Evolutionary conservation across 2,888 invertebrate species (phyloP), one percentile per base, ranked within the genome.

Genomic region (Ferdinandea cuprea): DNA sequence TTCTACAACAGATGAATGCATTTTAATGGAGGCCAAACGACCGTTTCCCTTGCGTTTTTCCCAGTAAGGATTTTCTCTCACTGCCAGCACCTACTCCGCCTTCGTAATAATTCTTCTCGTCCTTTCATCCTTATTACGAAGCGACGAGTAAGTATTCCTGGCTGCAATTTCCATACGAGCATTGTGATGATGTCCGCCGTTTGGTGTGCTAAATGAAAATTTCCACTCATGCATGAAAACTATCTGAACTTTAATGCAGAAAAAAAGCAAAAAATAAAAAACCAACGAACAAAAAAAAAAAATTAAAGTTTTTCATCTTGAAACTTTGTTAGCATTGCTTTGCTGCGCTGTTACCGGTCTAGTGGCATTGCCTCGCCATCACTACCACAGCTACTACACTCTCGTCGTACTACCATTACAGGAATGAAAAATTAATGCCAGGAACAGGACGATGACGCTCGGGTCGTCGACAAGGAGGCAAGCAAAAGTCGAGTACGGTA

Each of bases 171-270:
- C 59, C 74, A 76, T 81, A 76, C 65, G 46, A 54, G 69, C 35
- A 59, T 71, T 81, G 59, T 81, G 65, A 80, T 65, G 63, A 80
- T 69, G 80, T 81, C 80, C 76, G 76, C 80, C 59, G 65, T 65
- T 80, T 52, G 69, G 74, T 69, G 69, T 65, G 74, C 74, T 80
- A 69, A 80, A 80, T 74, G 80, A 74, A 74, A 76, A 80, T 74
- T 69, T 71, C 63, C 65, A 71, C 58, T 76, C 80, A 76, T 81
- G 71, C 76, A 76, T 81, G 59, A 76, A 81, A 76, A 66, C 71
- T 58, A 81, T 81, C 52, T 48, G 59, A 59, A 71, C 65, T 76
- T 71, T 69, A 59, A 59, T 42, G 69, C 63, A 56, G 56, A 8
- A 54, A 19, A 15, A 44, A 8, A 40, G 13, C 15, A 13, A 9